Base-by-base conservation (phyloP, 2,113 vertebrate species). In the Brachypteracias leptosomus region DNA sequence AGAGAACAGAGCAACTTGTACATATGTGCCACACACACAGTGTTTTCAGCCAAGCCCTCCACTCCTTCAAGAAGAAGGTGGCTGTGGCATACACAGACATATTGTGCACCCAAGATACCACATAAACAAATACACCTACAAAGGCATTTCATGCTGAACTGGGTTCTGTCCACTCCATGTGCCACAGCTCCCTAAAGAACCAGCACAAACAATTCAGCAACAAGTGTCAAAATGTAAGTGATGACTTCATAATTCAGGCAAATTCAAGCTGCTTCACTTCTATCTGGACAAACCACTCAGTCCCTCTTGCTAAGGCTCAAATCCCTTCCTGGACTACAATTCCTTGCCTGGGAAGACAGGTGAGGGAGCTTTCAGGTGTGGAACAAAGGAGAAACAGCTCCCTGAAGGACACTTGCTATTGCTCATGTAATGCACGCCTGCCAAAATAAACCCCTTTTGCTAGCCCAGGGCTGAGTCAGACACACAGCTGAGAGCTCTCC, bases 41-140 rank as follows among this genome's bases (percentile, higher is more conserved):
- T 59, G 87, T 2, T 88, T 51, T 19, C 94, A 91, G 85, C 88
- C 95, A 31, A 90, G 89, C 71, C 75, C 88, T 89, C 46, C 71
- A 28, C 87, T 88, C 55, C 61, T 26, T 9, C 28, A 26, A 28
- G 85, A 68, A 22, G 90, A 57, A 93, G 92, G 82, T 85, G 88
- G 62, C 81, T 65, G 77, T 82, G 84, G 70, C 89, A 22, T 10
- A 57, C 91, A 47, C 91, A 96, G 78, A 63, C 94, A 96, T 55
- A 96, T 67, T 92, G 85, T 31, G 72, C 93, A 77, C 93, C 88
- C 40, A 40, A 72, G 90, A 55, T 31, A 62, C 22, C 13, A 1
- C 4, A 63, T 77, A 63, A 95, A 96, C 92, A 95, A 95, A 95
- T 72, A 96, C 91, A 92, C 85, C 95, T 84, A 86, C 96, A 84